Conservation (phyloP, 2,113 vertebrate genomes). For the Myrmophylax atrothorax region DNA sequence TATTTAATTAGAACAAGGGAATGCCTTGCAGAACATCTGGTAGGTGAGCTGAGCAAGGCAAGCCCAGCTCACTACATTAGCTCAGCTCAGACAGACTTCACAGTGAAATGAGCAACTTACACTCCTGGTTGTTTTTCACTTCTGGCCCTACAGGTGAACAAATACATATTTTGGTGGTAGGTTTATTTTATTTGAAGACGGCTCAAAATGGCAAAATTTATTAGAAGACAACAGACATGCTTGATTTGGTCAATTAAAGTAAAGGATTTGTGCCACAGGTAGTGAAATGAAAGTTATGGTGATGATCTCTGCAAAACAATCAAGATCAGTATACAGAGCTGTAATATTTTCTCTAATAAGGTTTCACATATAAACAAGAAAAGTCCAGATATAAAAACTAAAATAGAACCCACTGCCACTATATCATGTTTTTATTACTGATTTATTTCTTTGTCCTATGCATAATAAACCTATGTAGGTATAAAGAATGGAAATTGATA, state of each 20-base stretch:
- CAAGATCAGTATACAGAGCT: not conserved
- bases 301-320: not conserved
- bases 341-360: not conserved
- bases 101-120: not conserved
- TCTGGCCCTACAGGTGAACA: not conserved
- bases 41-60: not conserved
- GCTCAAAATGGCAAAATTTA: not conserved
- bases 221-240: not conserved
- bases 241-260: not conserved
- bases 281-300: not conserved
- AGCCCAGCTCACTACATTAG: not conserved
- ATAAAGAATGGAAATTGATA: not conserved
- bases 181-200: not conserved
- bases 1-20: not conserved
- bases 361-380: not conserved
- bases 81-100: not conserved
- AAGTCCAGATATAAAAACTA: not conserved
- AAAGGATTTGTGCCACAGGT: not conserved
- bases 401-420: not conserved
- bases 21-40: not conserved
- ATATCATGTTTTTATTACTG: not conserved
- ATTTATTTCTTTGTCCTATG: not conserved
- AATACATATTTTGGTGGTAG: not conserved
- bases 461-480: rapidly evolving
- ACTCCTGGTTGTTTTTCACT: not conserved